Percentiles rank a stretch among this genome's conserved stretches.
These are phyloP conservation scores for Eurytoma californica DNA, from an alignment of 2,888 invertebrate genomes.

Conservation along the genomic window DNA sequence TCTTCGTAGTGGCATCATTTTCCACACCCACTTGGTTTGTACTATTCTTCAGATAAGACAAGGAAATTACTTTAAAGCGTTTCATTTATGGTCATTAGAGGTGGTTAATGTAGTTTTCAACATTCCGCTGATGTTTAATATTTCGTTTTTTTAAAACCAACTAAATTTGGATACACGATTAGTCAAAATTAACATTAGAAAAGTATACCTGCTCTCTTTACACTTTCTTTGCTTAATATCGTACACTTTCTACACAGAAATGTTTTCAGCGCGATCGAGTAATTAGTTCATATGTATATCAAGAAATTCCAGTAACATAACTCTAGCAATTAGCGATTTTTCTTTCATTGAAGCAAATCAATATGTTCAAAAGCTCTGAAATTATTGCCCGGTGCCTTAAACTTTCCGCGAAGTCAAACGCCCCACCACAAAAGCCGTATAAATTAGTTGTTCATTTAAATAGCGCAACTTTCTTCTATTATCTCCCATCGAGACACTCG, in stretches of 20 bases:
- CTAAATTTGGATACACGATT: not conserved
- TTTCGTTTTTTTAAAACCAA: not conserved
- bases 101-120: not conserved
- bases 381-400: too few relatives aligned
- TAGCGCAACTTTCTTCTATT: too few relatives aligned
- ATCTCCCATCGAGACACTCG: too few relatives aligned
- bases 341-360: too few relatives aligned
- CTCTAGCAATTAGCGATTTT: too few relatives aligned
- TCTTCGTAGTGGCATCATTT: conserved; percentile 4
- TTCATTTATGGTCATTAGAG: conserved; percentile 18
- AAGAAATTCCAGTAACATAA: not conserved
- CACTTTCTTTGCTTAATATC: not conserved
- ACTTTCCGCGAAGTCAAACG: too few relatives aligned
- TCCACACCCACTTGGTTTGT: conserved; percentile 17
- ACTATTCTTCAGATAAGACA: conserved; percentile 20
- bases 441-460: too few relatives aligned
- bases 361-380: too few relatives aligned
- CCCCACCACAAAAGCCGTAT: too few relatives aligned
- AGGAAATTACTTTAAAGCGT: conserved; percentile 32
- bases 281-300: conserved; percentile 3
- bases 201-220: not conserved
- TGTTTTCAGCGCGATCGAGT: not conserved
- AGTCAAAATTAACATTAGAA: not conserved
- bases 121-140: not conserved
- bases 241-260: not conserved